phyloP scores from a whole-genome alignment of 2,888 invertebrate species.

The Ophion ventricosus region DNA sequence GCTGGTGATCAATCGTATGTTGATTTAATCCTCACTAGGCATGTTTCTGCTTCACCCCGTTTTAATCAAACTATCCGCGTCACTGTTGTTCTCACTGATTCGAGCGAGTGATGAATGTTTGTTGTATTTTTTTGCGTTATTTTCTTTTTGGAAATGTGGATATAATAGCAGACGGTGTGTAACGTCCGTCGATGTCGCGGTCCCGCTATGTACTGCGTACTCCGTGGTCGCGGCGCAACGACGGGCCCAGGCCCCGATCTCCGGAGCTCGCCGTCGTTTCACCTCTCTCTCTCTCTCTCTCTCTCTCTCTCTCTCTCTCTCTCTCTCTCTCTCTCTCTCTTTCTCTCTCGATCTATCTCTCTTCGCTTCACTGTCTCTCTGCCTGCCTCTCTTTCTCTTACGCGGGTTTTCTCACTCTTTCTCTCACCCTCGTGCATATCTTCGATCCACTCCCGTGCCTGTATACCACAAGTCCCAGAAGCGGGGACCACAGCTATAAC shows the following conservation, averaged over 20 bases:
- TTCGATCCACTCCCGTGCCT: conserved; percentile 40
- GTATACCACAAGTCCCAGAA: conserved; percentile 55
- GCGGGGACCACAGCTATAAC: conserved; percentile 37
- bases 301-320: conserved; percentile 40
- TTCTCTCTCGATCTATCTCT: conserved; percentile 16
- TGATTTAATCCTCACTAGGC: conserved; percentile 60
- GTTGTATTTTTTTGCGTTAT: background rate
- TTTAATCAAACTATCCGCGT: conserved; percentile 4
- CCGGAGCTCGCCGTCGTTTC: conserved; percentile 68
- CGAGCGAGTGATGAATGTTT: background rate
- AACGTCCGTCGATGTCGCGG: conserved; percentile 68
- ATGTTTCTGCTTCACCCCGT: conserved; percentile 50
- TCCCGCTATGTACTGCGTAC: conserved; percentile 70
- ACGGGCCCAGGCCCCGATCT: conserved; percentile 74
- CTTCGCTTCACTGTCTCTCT: conserved; percentile 43
- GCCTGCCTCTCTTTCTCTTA: conserved; percentile 22
- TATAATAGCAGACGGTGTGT: conserved; percentile 62
- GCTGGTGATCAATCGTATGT: conserved; percentile 29
- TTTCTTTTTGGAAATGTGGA: conserved; percentile 26
- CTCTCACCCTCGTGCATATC: conserved; percentile 55
- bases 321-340: conserved; percentile 41
- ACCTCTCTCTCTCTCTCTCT: conserved; percentile 51
- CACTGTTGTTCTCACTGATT: conserved; percentile 25
- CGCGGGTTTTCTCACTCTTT: conserved; percentile 50
- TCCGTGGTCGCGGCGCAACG: conserved; percentile 66